Evolutionary conservation across 2,113 vertebrate species (phyloP), one percentile per base, ranked within the genome.

Genomic region (Tragelaphus imberbis): DNA sequence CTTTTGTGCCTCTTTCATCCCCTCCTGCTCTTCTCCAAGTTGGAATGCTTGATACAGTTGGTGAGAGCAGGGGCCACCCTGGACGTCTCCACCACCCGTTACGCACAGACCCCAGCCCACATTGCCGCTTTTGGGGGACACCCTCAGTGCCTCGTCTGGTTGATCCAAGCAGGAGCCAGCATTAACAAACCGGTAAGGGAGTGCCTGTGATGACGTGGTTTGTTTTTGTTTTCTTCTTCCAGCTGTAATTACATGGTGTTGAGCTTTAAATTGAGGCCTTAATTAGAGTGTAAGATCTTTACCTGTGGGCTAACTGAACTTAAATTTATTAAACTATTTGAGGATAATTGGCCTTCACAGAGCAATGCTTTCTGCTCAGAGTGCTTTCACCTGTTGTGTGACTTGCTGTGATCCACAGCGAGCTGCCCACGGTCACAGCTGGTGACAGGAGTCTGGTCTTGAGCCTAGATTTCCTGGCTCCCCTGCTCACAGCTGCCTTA

Each of bases 121-220:
- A 99, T 99, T 1, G 99, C 99, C 9, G 99, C 99, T 6, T 99
- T 99, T 17, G 99, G 99, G 98, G 99, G 99, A 87, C 99, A 99
- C 97, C 99, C 99, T 82, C 99, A 99, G 91, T 99, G 99, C 96
- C 99, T 99, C 92, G 96, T 99, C 97, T 99, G 99, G 99, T 98
- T 99, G 97, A 99, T 99, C 87, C 99, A 99, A 98, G 99, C 99
- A 5, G 99, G 99, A 84, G 99, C 99, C 87, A 99, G 99, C 98
- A 98, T 99, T 99, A 99, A 99, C 99, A 99, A 99, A 96, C 99
- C 99, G 99, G 99, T 99, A 98, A 97, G 65, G 98, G 40, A n/a
- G 94, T 96, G 84, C 53, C 0, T 0, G 4, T 3, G 56, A 5
- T 3, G 25, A 13, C 11, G 6, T 27, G n/a, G 33, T 1, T 23